Base-by-base conservation (phyloP, 2,113 vertebrate species). In the Entelurus aequoreus region DNA sequence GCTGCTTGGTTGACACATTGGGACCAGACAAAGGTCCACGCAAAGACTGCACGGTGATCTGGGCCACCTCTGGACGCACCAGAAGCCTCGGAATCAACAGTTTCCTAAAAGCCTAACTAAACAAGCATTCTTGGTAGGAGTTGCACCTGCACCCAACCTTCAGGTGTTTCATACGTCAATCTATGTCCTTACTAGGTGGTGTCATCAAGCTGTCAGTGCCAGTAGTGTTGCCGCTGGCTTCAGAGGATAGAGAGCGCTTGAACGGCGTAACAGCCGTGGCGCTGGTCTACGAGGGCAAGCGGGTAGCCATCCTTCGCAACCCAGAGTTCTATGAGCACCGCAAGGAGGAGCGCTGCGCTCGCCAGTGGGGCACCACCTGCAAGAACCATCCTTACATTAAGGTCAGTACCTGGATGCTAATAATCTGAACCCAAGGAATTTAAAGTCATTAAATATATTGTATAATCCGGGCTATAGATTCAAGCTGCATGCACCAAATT, bases 131-230 rank as follows among this genome's bases (percentile, higher is more conserved):
- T 46, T 46, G 42, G 42, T 46, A 4, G 42, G 42, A 46, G 11
- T 9, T 46, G 42, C 10, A 12, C 42, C 42, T 46, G 42, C 10
- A 46, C 42, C 42, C 42, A 46, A 11, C 11, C 11, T 46, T 46
- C 10, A 4, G 3, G 10, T 12, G 10, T 46, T 46, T 46, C 12
- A 46, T 46, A 46, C 3, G 10, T 42, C 40, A 42, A 42, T 42
- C 8, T 42, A 9, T 5, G 1, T 0, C 16, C 62, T 6, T 60
- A 53, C 2, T 15, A 99, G 97, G 96, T 11, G 96, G 95, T 1
- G 91, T 99, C 66, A 98, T 98, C 82, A 99, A 99, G 82, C 80
- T 99, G 68, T 98, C 97, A 0, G 95, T 99, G 79, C 96, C 97
- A 40, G 88, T 99, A 68, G 95, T 99, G 66, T 88, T 99, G 84